These are phyloP conservation scores for Cryptocephalus moraei DNA, from an alignment of 2,888 invertebrate genomes.

Conservation along the genomic window DNA sequence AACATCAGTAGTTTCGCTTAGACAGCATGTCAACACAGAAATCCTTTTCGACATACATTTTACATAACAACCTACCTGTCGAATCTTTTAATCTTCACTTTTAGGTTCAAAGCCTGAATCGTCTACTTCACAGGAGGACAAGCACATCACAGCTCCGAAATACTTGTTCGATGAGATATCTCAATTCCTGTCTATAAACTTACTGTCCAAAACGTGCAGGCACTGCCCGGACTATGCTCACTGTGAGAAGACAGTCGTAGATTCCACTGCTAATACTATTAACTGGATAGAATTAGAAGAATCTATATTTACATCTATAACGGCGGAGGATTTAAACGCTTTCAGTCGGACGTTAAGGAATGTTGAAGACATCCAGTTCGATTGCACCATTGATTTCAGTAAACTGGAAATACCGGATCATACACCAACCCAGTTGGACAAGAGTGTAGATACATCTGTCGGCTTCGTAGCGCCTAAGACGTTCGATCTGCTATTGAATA, in stretches of 20 bases:
- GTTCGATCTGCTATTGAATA: conserved; percentile 16
- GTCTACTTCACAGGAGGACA: conserved; percentile 1
- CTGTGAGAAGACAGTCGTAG: conserved; percentile 27
- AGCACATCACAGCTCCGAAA: conserved; percentile 25
- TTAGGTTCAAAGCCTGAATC: not conserved
- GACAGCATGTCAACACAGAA: too few species aligned
- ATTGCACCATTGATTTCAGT: conserved; percentile 7
- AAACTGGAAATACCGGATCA: conserved; percentile 9
- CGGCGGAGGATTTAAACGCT: conserved; percentile 19
- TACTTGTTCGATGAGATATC: conserved; percentile 40
- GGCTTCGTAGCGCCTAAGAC: conserved; percentile 22
- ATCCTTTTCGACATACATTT: too few species aligned
- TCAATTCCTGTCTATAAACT: conserved; percentile 21
- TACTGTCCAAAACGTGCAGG: conserved; percentile 31
- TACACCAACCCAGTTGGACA: conserved; percentile 7
- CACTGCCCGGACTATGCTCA: conserved; percentile 40
- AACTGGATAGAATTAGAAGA: conserved; percentile 15
- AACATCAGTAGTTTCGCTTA: too few species aligned
- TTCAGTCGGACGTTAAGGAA: conserved; percentile 17
- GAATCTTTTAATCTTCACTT: not conserved
- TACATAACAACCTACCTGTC: too few species aligned
- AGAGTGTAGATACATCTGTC: conserved; percentile 15
- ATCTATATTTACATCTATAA: conserved; percentile 20
- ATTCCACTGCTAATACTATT: not conserved
- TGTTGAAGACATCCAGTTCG: conserved; percentile 9